Conservation (phyloP, 30 jellyfish, hydroid and myxozoan genomes). For the Aurelia sp. region DNA sequence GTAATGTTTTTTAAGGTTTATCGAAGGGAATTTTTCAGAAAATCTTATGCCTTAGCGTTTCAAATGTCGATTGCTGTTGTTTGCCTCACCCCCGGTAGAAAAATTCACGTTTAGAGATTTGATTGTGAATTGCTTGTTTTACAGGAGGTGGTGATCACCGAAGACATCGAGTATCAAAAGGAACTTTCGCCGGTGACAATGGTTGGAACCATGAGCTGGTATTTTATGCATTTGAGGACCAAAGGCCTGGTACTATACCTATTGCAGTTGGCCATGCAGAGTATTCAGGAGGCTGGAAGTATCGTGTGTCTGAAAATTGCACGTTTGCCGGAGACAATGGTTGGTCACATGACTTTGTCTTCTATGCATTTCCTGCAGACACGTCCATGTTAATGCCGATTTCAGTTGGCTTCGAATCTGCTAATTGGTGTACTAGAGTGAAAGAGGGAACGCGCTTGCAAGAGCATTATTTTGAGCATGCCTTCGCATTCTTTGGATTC, state of each 20-base stretch:
- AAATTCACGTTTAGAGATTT: too few relatives aligned
- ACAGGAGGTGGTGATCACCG: slow-evolving; percentile 44
- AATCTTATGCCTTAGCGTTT: not conserved
- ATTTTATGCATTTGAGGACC: slow-evolving; percentile 38
- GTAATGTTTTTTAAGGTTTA: too few relatives aligned
- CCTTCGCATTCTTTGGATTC: slow-evolving; percentile 45
- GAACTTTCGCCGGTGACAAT: slow-evolving; percentile 19
- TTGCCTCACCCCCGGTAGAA: not conserved
- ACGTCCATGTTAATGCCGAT: slow-evolving; percentile 38
- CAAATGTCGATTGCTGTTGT: not conserved
- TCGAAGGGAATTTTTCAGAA: too few relatives aligned
- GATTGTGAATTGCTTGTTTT: not conserved
- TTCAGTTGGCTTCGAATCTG: slow-evolving; percentile 45
- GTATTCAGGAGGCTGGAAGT: slow-evolving; percentile 58
- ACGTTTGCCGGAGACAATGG: slow-evolving; percentile 60
- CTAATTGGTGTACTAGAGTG: slow-evolving; percentile 22
- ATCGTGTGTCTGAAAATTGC: slow-evolving; percentile 48
- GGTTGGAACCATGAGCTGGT: slow-evolving; percentile 47
- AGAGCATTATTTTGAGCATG: slow-evolving; percentile 32
- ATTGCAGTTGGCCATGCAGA: slow-evolving; percentile 65
- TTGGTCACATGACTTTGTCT: slow-evolving; percentile 63
- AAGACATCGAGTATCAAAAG: slow-evolving; percentile 25
- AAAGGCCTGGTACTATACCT: slow-evolving; percentile 68
- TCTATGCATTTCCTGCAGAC: slow-evolving; percentile 54
- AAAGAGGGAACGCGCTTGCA: slow-evolving; percentile 22